phyloP scores from a whole-genome alignment of 92 coral and sea anemone species.

The Heliopora coerulea region DNA sequence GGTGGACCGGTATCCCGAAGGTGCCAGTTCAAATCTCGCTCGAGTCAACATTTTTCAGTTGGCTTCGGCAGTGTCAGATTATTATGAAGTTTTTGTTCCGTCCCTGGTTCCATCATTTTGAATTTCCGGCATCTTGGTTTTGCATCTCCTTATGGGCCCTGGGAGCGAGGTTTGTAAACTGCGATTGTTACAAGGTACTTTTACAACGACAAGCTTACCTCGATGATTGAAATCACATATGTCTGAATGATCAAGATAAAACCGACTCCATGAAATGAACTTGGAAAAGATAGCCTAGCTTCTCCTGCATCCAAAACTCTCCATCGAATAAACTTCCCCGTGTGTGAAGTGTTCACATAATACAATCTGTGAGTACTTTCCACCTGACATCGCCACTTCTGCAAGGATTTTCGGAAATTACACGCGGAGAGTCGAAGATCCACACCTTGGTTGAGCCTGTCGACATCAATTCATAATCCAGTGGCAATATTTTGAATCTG shows the following conservation, averaged over 20 bases:
- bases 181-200: no score
- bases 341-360: neutral
- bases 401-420: conserved; percentile 18
- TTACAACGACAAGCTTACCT: neutral
- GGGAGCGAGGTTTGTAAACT: no score
- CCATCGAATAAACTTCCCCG: neutral
- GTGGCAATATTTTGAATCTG: conserved; percentile 21
- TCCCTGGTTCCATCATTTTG: no score
- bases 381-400: conserved; percentile 25
- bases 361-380: neutral
- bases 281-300: no score
- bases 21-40: no score
- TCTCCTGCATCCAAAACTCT: neutral
- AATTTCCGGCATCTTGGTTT: no score
- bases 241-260: neutral
- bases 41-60: no score
- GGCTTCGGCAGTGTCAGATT: no score
- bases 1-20: no score
- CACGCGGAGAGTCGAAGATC: neutral
- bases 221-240: conserved; percentile 28
- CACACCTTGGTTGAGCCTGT: neutral
- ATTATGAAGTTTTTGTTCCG: no score
- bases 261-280: no score
- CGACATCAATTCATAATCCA: conserved; percentile 6
- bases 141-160: no score